These are phyloP conservation scores for Esox masquinongy DNA, from an alignment of 2,797 vertebrate genomes.

Conservation along the genomic window DNA sequence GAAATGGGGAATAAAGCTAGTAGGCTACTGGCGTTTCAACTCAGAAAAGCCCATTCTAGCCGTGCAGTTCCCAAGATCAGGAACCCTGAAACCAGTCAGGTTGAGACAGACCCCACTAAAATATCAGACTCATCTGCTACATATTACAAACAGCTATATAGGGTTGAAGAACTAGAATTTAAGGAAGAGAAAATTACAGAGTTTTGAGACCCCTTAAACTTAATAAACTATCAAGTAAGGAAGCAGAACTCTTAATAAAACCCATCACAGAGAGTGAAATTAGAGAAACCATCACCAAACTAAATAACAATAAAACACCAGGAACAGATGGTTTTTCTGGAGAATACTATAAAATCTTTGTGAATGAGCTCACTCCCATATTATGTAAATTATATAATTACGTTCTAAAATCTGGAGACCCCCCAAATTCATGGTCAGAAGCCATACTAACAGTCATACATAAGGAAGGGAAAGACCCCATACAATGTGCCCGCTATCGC, in stretches of 20 bases:
- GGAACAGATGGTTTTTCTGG: conserved; percentile 3
- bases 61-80: background rate
- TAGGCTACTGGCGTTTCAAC: conserved; percentile 24
- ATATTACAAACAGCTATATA: conserved; percentile 4
- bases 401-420: background rate
- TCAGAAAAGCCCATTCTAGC: conserved; percentile 17
- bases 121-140: conserved; percentile 8
- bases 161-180: no score
- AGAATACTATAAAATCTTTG: conserved; percentile 15
- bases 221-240: background rate
- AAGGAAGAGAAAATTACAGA: no score
- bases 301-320: conserved; percentile 25
- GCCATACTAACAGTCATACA: no score
- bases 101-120: background rate
- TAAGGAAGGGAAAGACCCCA: background rate
- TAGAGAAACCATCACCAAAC: background rate
- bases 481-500: conserved; percentile 11
- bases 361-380: background rate
- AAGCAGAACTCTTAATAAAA: background rate
- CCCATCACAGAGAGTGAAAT: conserved; percentile 12
- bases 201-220: no score
- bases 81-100: background rate
- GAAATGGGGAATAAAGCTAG: conserved; percentile 25
- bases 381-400: conserved; percentile 18
- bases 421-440: no score